Evolutionary conservation across 2,888 invertebrate species (phyloP).

Genomic region (Acronicta psi): DNA sequence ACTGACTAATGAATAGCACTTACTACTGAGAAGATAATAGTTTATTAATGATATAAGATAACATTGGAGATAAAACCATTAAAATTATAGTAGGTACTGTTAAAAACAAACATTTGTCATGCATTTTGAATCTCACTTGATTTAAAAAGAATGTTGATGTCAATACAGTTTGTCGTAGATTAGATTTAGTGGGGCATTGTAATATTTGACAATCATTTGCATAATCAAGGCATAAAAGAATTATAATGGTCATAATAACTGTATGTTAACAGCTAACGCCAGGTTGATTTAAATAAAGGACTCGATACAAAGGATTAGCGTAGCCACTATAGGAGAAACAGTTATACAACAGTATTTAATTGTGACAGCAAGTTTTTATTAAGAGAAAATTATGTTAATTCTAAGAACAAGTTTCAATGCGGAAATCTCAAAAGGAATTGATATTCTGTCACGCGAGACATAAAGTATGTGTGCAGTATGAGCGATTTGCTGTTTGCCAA

Average conservation of each 20-base stretch:
- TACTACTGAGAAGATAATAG: neutral
- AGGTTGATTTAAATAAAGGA: constrained; percentile 45
- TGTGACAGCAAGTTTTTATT: constrained; percentile 54
- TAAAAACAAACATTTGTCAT: constrained; percentile 1
- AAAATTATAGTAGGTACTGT: neutral
- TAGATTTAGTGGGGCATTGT: constrained; percentile 9
- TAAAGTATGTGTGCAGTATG: constrained; percentile 55
- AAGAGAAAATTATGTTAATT: constrained; percentile 62
- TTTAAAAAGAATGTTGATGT: constrained; percentile 3
- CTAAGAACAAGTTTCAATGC: constrained; percentile 48
- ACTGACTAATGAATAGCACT: neutral
- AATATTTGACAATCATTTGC: constrained; percentile 44
- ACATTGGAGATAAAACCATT: neutral
- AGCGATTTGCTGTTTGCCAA: constrained; percentile 81
- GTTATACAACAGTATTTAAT: constrained; percentile 62
- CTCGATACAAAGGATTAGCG: constrained; percentile 56
- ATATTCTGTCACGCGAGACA: constrained; percentile 55
- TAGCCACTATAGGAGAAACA: constrained; percentile 58
- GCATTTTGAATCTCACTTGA: neutral
- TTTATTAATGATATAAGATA: neutral
- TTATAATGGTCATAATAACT: constrained; percentile 43
- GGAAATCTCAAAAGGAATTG: constrained; percentile 55
- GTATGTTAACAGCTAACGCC: constrained; percentile 26
- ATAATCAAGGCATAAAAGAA: constrained; percentile 27
- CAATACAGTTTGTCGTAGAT: constrained; percentile 18